Evolutionary conservation across 2,113 vertebrate species (phyloP).

Genomic region (Cacatua alba): DNA sequence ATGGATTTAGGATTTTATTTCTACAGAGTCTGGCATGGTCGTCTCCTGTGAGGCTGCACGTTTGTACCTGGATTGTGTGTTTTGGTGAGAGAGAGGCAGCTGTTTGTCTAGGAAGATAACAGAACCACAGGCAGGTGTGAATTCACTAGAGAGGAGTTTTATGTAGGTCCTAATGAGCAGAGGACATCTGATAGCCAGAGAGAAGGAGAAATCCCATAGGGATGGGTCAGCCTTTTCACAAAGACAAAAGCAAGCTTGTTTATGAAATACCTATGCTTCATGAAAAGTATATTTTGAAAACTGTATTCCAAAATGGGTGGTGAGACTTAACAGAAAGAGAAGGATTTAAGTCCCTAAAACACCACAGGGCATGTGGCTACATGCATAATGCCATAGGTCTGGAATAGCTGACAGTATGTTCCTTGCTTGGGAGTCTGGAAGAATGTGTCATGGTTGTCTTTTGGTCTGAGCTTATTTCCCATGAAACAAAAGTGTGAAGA

Average conservation of each 20-base stretch:
- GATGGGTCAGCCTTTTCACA: not conserved
- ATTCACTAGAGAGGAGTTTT: not conserved
- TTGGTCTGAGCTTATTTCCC: not conserved
- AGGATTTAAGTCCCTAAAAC: not conserved
- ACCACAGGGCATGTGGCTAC: not conserved
- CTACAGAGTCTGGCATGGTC: not conserved
- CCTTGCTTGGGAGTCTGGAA: not conserved
- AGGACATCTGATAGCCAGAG: not conserved
- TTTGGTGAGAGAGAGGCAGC: not conserved
- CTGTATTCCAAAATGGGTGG: not conserved
- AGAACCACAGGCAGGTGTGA: not conserved
- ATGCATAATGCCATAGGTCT: not conserved
- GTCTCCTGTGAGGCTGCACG: not conserved
- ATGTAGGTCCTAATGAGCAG: not conserved
- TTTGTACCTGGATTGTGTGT: not conserved
- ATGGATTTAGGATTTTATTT: not conserved
- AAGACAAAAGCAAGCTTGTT: not conserved
- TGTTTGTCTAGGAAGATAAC: not conserved
- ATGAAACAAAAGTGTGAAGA: not conserved
- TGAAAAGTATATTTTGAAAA: not conserved
- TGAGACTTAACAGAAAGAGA: not conserved
- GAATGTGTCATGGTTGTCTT: not conserved
- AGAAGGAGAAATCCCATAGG: not conserved
- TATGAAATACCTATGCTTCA: not conserved
- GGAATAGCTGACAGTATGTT: not conserved